Percentiles rank a stretch among this genome's conserved stretches.
Conservation (phyloP, 2,113 vertebrate species). For the Ascaphus truei region DNA sequence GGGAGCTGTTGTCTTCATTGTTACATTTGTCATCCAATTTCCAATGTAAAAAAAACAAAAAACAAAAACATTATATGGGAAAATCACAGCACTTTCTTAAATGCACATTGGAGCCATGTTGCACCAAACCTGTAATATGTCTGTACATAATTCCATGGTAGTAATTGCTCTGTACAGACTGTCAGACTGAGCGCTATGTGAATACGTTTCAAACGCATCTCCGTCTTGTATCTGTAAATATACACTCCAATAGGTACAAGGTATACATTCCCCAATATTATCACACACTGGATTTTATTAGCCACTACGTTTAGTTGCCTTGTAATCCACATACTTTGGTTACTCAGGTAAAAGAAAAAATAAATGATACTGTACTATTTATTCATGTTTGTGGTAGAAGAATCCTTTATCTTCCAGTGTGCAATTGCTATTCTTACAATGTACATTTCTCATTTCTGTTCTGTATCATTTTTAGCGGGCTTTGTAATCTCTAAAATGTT, state of each 20-base stretch:
- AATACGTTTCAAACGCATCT: conserved; percentile 40
- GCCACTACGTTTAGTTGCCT: conserved; percentile 46
- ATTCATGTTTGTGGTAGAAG: conserved; percentile 37
- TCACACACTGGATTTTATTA: conserved; percentile 28
- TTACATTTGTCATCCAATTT: conserved; percentile 36
- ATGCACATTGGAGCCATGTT: conserved; percentile 41
- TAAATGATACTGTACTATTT: conserved; percentile 16
- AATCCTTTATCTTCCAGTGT: conserved; percentile 48
- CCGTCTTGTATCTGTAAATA: conserved; percentile 47
- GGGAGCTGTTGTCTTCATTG: conserved; percentile 40
- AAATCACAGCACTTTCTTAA: conserved; percentile 41
- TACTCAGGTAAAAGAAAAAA: conserved; percentile 57
- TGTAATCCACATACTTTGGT: conserved; percentile 57
- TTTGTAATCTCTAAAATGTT: conserved; percentile 21
- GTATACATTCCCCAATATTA: conserved; percentile 43
- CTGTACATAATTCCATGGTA: conserved; percentile 43
- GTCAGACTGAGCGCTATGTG: conserved; percentile 41
- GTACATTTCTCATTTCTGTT: conserved; percentile 41
- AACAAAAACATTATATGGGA: conserved; percentile 8
- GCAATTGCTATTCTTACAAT: conserved; percentile 35
- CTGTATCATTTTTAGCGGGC: conserved; percentile 22
- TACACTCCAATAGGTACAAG: conserved; percentile 40
- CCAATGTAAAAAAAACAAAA: too few relatives aligned
- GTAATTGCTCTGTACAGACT: conserved; percentile 36
- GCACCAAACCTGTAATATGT: conserved; percentile 41